These are phyloP conservation scores for Hemiprocne comata DNA, from an alignment of 2,113 vertebrate genomes.

Conservation along the genomic window DNA sequence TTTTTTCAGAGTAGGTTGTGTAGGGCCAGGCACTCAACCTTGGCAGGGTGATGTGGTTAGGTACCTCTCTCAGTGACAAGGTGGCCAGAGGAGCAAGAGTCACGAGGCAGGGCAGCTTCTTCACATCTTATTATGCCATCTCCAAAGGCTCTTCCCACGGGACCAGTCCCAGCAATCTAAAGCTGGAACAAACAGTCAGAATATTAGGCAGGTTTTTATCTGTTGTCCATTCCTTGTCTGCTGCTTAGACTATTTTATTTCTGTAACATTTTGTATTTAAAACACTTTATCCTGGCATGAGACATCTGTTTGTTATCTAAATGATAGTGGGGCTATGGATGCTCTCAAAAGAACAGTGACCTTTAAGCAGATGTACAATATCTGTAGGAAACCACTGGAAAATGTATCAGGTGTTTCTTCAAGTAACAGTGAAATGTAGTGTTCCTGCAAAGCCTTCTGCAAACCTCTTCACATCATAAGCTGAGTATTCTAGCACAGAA, in stretches of 20 bases:
- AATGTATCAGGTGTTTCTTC: constrained; percentile 46
- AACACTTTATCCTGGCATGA: background rate
- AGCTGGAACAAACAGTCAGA: background rate
- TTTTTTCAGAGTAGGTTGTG: rapidly evolving
- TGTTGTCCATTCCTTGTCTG: background rate
- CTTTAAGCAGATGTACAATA: constrained; percentile 68
- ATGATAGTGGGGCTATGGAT: background rate
- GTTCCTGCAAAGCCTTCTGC: constrained; percentile 53
- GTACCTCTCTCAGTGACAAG: background rate
- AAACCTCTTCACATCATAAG: constrained; percentile 56
- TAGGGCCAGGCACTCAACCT: background rate
- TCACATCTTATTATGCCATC: background rate
- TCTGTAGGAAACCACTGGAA: constrained; percentile 71
- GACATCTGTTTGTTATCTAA: constrained; percentile 34
- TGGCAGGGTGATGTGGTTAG: rapidly evolving
- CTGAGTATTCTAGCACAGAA: constrained; percentile 45
- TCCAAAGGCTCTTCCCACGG: background rate
- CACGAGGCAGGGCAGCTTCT: rapidly evolving
- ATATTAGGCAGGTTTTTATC: background rate
- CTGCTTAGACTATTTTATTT: background rate
- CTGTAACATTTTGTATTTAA: background rate
- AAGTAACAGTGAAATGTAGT: constrained; percentile 22
- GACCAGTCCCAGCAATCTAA: background rate
- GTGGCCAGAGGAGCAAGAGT: background rate
- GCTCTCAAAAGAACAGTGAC: constrained; percentile 63